These are phyloP conservation scores for Engystomops pustulosus DNA, from an alignment of 2,113 vertebrate species.

Conservation along the genomic window DNA sequence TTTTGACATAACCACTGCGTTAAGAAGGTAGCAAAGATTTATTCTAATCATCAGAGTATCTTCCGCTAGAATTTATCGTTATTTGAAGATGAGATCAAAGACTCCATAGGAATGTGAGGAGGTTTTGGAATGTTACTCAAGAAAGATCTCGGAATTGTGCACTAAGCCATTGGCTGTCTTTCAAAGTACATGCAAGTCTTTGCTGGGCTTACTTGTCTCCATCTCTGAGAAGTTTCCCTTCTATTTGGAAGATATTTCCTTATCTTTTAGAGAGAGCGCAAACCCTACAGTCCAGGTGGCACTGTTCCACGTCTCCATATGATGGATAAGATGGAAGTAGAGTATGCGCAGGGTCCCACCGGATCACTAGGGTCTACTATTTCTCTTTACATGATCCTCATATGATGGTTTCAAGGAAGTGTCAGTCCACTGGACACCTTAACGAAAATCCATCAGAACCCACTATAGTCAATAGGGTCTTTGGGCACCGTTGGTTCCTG, in stretches of 20 bases:
- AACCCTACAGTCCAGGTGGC: neutral
- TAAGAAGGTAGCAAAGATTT: conserved; percentile 41
- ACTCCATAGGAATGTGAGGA: conserved; percentile 25
- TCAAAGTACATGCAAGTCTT: conserved; percentile 23
- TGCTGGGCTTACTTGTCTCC: neutral
- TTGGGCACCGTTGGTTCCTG: too few relatives aligned
- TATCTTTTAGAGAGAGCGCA: neutral
- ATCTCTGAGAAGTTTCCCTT: neutral
- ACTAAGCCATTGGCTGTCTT: conserved; percentile 27
- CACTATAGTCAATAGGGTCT: too few relatives aligned
- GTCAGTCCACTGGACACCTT: too few relatives aligned
- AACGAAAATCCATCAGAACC: too few relatives aligned
- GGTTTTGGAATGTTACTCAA: conserved; percentile 18
- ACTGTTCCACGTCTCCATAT: neutral
- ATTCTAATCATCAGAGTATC: conserved; percentile 11
- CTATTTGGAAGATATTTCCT: neutral
- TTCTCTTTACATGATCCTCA: too few relatives aligned
- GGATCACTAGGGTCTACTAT: too few relatives aligned
- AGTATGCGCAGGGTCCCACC: neutral
- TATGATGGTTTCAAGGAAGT: too few relatives aligned
- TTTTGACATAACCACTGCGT: conserved; percentile 21
- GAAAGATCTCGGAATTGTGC: conserved; percentile 11
- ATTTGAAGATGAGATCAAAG: conserved; percentile 30
- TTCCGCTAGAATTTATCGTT: conserved; percentile 14
- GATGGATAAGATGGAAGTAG: neutral